Conservation (phyloP, 1,140 invertebrate genomes). For the Drosophila malerkotliana region DNA sequence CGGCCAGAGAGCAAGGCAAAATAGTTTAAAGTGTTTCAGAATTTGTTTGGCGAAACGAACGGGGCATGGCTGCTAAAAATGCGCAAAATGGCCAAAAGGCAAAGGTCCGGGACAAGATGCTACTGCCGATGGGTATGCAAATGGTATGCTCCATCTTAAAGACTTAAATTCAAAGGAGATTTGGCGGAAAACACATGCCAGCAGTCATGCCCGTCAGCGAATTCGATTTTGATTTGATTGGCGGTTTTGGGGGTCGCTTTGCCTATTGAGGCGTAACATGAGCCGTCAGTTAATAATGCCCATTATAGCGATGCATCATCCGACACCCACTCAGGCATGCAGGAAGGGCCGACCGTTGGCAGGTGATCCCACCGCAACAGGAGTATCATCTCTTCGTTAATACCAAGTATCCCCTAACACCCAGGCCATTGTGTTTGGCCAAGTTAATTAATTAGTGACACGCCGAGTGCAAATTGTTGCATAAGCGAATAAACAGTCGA, state of each 20-base stretch:
- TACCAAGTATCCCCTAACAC: neutral
- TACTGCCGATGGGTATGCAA: slow-evolving; percentile 40
- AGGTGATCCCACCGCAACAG: slow-evolving; percentile 13
- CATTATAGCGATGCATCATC: slow-evolving; percentile 49
- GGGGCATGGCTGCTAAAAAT: slow-evolving; percentile 2
- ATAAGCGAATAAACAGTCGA: slow-evolving; percentile 26
- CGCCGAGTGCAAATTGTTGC: slow-evolving; percentile 1
- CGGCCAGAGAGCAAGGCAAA: slow-evolving; percentile 33
- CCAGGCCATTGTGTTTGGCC: neutral
- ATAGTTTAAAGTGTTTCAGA: slow-evolving; percentile 55
- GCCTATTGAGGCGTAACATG: slow-evolving; percentile 41
- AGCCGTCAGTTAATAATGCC: slow-evolving; percentile 56
- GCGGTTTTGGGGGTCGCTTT: slow-evolving; percentile 51
- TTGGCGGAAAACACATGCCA: neutral
- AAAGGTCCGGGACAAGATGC: slow-evolving; percentile 31
- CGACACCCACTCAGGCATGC: slow-evolving; percentile 5
- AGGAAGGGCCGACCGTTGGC: neutral
- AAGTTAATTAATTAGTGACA: slow-evolving; percentile 32
- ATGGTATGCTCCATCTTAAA: slow-evolving; percentile 20
- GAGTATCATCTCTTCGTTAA: neutral
- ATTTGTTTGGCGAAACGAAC: slow-evolving; percentile 45
- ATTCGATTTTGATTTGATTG: slow-evolving; percentile 32
- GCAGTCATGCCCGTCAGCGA: neutral
- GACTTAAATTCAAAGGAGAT: slow-evolving; percentile 25
- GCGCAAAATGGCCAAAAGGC: slow-evolving; percentile 6